Percentiles rank a stretch among this genome's conserved stretches.
These are phyloP conservation scores for Gryllus longicercus DNA, from an alignment of 2,888 invertebrate species.

Conservation along the genomic window DNA sequence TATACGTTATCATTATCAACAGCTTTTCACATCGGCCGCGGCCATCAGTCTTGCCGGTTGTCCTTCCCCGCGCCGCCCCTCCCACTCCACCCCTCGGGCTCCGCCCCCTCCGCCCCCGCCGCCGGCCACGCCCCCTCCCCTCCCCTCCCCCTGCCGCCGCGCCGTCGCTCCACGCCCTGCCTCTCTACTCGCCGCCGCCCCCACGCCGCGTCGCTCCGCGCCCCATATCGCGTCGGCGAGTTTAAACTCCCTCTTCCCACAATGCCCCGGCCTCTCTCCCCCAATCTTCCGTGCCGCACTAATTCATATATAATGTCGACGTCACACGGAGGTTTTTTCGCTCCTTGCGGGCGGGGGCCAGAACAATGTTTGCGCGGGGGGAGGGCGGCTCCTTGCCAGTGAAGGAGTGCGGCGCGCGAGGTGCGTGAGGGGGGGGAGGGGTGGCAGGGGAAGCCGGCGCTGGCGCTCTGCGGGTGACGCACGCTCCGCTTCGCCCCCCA, in stretches of 20 bases:
- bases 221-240: constrained; percentile 22
- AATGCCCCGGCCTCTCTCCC: constrained; percentile 3
- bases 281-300: constrained; percentile 20
- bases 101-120: constrained; percentile 18
- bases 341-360: constrained; percentile 1
- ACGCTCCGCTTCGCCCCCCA: not conserved
- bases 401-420: too few relatives aligned
- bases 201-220: not conserved
- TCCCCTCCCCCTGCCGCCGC: constrained; percentile 4
- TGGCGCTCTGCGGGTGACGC: not conserved
- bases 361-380: constrained; percentile 9
- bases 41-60: constrained; percentile 10
- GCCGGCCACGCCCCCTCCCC: constrained; percentile 3
- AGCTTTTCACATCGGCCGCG: constrained; percentile 26
- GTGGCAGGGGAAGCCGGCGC: not conserved
- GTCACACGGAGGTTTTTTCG: constrained; percentile 17
- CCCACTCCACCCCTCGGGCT: constrained; percentile 19
- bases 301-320: constrained; percentile 25
- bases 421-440: too few relatives aligned
- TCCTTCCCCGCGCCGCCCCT: constrained; percentile 21
- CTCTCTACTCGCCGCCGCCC: not conserved
- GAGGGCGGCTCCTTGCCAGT: too few relatives aligned
- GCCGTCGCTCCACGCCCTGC: not conserved
- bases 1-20: constrained; percentile 31
- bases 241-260: constrained; percentile 21